Evolutionary conservation across 64 coral and sea anemone genomes (phyloP).

Genomic region (Actinia equina): DNA sequence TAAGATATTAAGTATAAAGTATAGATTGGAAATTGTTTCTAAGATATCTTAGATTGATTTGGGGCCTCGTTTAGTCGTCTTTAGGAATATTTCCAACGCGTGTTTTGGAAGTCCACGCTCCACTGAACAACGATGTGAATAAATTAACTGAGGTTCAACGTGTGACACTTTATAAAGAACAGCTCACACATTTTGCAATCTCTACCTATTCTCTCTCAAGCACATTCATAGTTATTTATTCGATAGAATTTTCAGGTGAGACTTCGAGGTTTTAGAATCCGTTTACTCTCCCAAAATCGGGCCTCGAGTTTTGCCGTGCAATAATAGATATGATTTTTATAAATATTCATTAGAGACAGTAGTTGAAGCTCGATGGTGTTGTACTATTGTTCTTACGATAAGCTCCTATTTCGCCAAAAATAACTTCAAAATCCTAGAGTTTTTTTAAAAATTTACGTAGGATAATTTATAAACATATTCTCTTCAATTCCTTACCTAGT

Average conservation of each 20-base stretch:
- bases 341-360: conserved; percentile 9
- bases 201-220: neutral
- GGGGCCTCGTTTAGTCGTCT: neutral
- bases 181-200: neutral
- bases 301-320: neutral
- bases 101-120: conserved; percentile 71
- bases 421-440: neutral
- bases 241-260: neutral
- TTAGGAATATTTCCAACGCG: conserved; percentile 67
- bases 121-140: conserved; percentile 58
- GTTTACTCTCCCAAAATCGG: neutral
- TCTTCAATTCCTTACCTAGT: neutral
- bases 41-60: neutral
- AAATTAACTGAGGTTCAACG: conserved; percentile 39
- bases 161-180: conserved; percentile 14
- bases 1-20: neutral
- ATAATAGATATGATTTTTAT: neutral
- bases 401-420: neutral
- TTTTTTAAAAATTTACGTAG: neutral
- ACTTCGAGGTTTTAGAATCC: neutral
- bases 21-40: neutral
- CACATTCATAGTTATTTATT: neutral
- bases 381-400: conserved; percentile 3
- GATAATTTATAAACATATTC: neutral
- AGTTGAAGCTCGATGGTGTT: neutral